Conservation (phyloP, 2,888 invertebrate species). For the Nephrotoma flavescens region DNA sequence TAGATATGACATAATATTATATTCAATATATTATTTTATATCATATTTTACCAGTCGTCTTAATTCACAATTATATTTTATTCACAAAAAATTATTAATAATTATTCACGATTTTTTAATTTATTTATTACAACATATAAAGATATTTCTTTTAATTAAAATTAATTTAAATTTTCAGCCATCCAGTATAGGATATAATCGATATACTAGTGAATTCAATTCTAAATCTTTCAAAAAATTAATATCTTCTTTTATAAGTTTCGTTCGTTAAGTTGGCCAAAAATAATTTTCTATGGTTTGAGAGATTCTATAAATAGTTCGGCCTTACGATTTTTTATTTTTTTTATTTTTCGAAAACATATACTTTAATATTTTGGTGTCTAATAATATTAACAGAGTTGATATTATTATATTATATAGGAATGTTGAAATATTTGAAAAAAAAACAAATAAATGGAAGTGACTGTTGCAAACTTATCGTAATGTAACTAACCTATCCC, state of each 20-base stretch:
- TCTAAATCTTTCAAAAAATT: conserved; percentile 29
- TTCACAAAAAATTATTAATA: neutral
- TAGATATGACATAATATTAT: conserved; percentile 2
- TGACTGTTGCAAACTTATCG: neutral
- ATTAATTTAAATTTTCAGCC: conserved; percentile 31
- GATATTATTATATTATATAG: neutral
- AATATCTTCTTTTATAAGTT: conserved; percentile 10
- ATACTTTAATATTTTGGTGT: neutral
- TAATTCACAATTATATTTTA: neutral
- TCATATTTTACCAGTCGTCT: neutral
- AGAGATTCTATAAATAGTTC: neutral
- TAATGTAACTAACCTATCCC: neutral
- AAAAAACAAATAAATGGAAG: neutral
- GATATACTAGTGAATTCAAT: conserved; percentile 17
- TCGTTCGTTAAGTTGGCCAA: neutral
- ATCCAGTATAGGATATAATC: conserved; percentile 33
- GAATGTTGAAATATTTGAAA: neutral
- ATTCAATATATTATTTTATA: neutral
- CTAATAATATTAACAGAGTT: neutral
- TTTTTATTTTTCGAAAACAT: neutral
- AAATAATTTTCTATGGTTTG: neutral
- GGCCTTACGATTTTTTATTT: neutral
- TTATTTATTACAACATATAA: conserved; percentile 5
- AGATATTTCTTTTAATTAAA: neutral
- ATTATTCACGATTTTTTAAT: conserved; percentile 4